Base-by-base conservation (phyloP, 2,888 invertebrate genomes). In the Caenorhabditis macrosperma region DNA sequence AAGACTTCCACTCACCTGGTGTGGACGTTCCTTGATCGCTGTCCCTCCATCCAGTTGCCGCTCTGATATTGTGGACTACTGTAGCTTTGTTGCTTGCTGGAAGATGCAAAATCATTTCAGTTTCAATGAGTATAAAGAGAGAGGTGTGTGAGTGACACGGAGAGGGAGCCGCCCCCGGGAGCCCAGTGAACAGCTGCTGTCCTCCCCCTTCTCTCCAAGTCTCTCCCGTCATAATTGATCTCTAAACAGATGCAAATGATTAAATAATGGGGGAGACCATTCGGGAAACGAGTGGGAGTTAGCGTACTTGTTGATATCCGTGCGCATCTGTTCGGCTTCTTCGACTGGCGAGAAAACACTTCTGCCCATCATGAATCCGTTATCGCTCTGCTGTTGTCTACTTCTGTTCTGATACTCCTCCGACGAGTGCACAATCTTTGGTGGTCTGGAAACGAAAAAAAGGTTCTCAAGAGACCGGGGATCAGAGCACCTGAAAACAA, bases 341-440 rank as follows among this genome's bases (percentile, higher is more conserved):
- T 82, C 82, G 10, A 87, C 63, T 22, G 87, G 87, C 44, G 71
- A 79, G 66, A 85, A 86, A 17, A 87, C 87, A 60, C 84, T 84
- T 61, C 79, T 63, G 12, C 87, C 87, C 81, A 87, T 78, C 60
- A 78, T 59, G 55, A 79, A 86, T 20, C 63, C 75, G 12, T 48
- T 57, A 15, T 64, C 63, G 15, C 22, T 12, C 52, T 41, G 15
- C 26, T 55, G 33, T 28, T 57, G 52, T 55, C 52, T 52, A 28
- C 68, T 67, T 30, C 52, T 59, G 59, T 69, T 69, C 38, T 61
- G 69, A 33, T 79, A 74, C 30, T 74, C 69, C 57, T 79, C 74
- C 17, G 79, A 79, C 9, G 78, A 78, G 28, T 78, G 63, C 1
- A 69, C 61, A 26, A 78, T 64, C 38, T 78, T 78, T 55, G 66